Evolutionary conservation across 2,113 vertebrate species (phyloP).

Genomic region (Zosterops japonicus): DNA sequence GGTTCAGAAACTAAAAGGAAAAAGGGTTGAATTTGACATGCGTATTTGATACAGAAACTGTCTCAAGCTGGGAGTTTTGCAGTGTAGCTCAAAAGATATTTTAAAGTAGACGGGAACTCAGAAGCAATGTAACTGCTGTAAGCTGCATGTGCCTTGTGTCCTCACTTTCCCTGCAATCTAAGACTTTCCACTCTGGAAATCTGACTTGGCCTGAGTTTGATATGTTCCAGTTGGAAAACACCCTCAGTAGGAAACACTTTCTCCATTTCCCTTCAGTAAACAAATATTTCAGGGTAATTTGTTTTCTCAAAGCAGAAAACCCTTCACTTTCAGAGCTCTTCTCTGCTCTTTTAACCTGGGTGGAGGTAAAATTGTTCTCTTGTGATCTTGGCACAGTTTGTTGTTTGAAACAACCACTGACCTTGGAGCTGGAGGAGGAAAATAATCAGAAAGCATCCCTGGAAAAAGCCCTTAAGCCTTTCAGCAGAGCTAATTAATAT

Average conservation of each 20-base stretch:
- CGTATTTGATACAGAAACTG: not conserved
- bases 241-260: not conserved
- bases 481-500: not conserved
- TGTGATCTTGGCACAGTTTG: not conserved
- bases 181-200: slow-evolving; percentile 38
- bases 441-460: not conserved
- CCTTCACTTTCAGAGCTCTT: not conserved
- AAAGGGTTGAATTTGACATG: not conserved
- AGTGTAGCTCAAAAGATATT: not conserved
- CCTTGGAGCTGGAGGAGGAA: not conserved
- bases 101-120: not conserved
- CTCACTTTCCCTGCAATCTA: not conserved
- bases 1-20: not conserved
- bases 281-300: not conserved
- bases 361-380: not conserved
- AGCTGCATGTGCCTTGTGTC: not conserved
- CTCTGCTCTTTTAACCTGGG: slow-evolving; percentile 34
- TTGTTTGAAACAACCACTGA: not conserved
- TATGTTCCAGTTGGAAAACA: slow-evolving; percentile 35
- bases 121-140: not conserved
- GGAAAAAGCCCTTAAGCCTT: not conserved
- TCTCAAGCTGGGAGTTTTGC: not conserved
- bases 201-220: not conserved
- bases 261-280: not conserved
- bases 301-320: not conserved